Base-by-base conservation (phyloP, 2,888 invertebrate genomes). In the Steromphala cineraria region DNA sequence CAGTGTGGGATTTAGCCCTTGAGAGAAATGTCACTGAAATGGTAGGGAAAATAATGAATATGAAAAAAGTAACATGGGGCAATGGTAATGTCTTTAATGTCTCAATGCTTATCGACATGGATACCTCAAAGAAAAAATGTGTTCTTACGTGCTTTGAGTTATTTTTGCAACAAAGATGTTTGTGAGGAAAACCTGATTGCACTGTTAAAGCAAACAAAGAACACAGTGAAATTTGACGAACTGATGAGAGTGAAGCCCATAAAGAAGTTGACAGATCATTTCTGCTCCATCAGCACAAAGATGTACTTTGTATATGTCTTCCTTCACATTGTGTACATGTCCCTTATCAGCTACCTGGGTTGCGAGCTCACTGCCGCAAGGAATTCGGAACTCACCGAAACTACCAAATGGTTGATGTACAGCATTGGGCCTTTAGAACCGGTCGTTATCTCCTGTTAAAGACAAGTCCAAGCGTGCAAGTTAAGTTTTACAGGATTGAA, bases 291-390 rank as follows among this genome's bases (percentile, higher is more conserved):
- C 74, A 90, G 89, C 36, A 87, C 89, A 62, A 89, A 88, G 87
- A 87, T 88, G 1, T 92, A 89, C 80, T 82, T 83, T 0, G 52
- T 88, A 0, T 80, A 92, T 10, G 87, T 90, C 85, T 4, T 88
- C 2, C 67, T 90, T 13, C 92, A 92, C 77, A 86, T 91, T 8
- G 62, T 82, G 2, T 91, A 91, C 81, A 92, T 92, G 91, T 81
- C 83, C 55, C 74, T 89, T 5, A 88, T 90, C 56, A 89, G 86
- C 46, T 87, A 84, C 74, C 75, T 87, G 21, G 84, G 84, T 2
- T 74, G 85, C n/a, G 83, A 85, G 52, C 80, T 87, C 56, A 76
- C 86, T 0, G 78, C 79, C 67, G 84, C 82, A 55, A 67, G 86
- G 17, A 80, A 87, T 4, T 75, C 82, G 10, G 78, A 82, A 17